phyloP scores from a whole-genome alignment of 2,888 invertebrate genomes.

The Eristalis tenax region DNA sequence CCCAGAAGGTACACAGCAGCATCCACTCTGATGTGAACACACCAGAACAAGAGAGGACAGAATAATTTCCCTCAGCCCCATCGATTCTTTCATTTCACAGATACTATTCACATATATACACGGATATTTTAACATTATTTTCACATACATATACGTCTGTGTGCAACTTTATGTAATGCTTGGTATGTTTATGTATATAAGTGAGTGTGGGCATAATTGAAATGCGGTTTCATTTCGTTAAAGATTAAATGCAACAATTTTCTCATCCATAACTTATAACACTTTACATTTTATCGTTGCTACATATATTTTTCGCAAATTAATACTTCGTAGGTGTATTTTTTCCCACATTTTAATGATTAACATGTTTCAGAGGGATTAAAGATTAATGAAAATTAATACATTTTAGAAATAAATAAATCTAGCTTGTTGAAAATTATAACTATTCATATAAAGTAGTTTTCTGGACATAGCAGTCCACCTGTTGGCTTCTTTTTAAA shows the following conservation, averaged over 20 bases:
- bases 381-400: neutral
- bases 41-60: constrained; percentile 1
- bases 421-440: no score
- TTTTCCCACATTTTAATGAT: neutral
- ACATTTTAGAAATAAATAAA: no score
- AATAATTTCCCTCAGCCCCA: constrained; percentile 36
- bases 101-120: constrained; percentile 21
- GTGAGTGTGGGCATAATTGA: neutral
- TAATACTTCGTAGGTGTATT: neutral
- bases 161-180: neutral
- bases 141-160: neutral
- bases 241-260: neutral
- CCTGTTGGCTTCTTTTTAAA: no score
- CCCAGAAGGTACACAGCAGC: neutral
- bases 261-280: neutral
- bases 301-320: neutral
- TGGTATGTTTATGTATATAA: neutral
- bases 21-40: constrained; percentile 9
- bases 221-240: neutral
- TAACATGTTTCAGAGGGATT: neutral
- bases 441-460: no score
- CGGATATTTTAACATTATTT: neutral
- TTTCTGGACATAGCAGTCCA: no score
- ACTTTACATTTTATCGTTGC: neutral
- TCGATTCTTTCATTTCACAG: constrained; percentile 27